Percentiles rank a stretch among this genome's conserved stretches.
Conservation (phyloP, 2,113 vertebrate species). For the Leiothrix lutea region DNA sequence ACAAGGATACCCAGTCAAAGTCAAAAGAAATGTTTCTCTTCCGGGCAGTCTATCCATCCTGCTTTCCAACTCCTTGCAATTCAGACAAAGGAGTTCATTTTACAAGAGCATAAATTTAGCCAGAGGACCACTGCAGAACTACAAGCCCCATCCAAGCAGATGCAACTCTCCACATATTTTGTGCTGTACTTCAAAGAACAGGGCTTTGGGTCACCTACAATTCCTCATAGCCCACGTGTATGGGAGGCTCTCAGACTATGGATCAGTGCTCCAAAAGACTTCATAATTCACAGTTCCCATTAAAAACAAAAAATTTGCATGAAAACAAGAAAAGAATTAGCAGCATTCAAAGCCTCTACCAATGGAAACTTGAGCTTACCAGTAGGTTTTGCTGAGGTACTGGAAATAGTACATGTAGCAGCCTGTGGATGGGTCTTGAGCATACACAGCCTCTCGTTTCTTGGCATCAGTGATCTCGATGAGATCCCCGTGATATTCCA, state of each 20-base stretch:
- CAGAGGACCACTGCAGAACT: background rate
- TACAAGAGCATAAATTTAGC: background rate
- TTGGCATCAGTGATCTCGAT: constrained; percentile 88
- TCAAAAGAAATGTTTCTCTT: background rate
- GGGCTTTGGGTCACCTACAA: background rate
- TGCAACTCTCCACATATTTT: background rate
- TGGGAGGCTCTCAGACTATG: background rate
- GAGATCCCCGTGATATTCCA: constrained; percentile 97
- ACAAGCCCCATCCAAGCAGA: background rate
- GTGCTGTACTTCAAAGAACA: background rate
- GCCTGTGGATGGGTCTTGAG: constrained; percentile 87
- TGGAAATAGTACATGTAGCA: constrained; percentile 99
- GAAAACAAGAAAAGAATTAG: background rate
- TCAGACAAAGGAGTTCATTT: background rate
- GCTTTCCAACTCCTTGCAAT: background rate
- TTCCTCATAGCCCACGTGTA: background rate
- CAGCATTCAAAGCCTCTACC: background rate
- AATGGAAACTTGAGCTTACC: constrained; percentile 73
- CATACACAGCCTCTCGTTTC: constrained; percentile 84
- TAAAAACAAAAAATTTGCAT: background rate
- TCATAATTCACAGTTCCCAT: background rate
- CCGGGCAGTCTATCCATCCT: background rate
- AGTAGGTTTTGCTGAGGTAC: constrained; percentile 90
- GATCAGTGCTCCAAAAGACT: background rate
- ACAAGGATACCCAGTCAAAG: background rate